Conservation (phyloP, 2,888 invertebrate genomes). For the Amiota minor region DNA sequence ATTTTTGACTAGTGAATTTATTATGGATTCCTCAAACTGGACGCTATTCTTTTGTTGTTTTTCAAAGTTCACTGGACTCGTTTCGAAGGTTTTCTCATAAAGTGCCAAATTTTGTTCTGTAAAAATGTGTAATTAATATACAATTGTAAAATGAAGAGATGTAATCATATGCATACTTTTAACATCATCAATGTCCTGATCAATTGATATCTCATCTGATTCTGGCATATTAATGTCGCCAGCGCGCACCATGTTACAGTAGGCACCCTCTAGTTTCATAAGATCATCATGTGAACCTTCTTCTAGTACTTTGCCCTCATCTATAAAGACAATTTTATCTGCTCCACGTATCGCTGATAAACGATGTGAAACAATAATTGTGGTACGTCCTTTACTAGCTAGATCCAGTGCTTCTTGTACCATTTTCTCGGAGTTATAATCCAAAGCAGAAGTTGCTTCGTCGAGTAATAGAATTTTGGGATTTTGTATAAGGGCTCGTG, state of each 20-base stretch:
- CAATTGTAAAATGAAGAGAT: not conserved
- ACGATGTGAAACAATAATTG: slow-evolving; percentile 84
- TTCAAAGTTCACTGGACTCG: slow-evolving; percentile 68
- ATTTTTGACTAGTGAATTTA: slow-evolving; percentile 50
- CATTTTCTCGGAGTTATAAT: slow-evolving; percentile 84
- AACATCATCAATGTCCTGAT: slow-evolving; percentile 55
- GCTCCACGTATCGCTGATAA: slow-evolving; percentile 82
- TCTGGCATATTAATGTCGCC: slow-evolving; percentile 65
- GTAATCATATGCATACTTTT: slow-evolving; percentile 54
- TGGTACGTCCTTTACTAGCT: slow-evolving; percentile 83
- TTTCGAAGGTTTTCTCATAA: slow-evolving; percentile 71
- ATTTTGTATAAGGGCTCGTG: slow-evolving; percentile 84
- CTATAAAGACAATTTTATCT: slow-evolving; percentile 81
- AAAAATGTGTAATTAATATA: not conserved
- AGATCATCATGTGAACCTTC: slow-evolving; percentile 84
- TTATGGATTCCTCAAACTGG: slow-evolving; percentile 61
- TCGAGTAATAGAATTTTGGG: slow-evolving; percentile 85
- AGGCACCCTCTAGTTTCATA: slow-evolving; percentile 78
- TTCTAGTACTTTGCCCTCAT: slow-evolving; percentile 82
- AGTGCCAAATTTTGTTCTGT: slow-evolving; percentile 66
- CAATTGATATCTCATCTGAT: slow-evolving; percentile 45
- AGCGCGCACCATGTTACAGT: slow-evolving; percentile 79
- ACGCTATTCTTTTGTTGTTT: slow-evolving; percentile 69
- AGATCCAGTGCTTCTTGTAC: slow-evolving; percentile 87
- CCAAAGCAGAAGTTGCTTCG: slow-evolving; percentile 89